Conservation (phyloP, 2,797 vertebrate species). For the Liasis olivaceus region DNA sequence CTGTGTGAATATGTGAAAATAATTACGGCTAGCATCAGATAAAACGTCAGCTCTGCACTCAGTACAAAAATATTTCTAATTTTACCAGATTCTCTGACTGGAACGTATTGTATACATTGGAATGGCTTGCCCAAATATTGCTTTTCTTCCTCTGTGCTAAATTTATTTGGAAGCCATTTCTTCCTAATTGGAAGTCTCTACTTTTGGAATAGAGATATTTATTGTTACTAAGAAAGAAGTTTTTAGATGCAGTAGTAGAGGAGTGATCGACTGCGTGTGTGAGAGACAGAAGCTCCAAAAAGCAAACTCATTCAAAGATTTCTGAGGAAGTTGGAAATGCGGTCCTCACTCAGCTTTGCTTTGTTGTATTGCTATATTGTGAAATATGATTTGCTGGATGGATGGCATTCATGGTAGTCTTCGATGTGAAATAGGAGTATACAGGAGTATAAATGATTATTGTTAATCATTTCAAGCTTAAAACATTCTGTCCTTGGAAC, state of each 20-base stretch:
- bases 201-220: background rate
- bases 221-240: background rate
- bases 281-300: background rate
- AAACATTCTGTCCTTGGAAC: background rate
- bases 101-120: background rate
- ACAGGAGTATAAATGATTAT: background rate
- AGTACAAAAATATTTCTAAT: background rate
- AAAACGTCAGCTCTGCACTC: background rate
- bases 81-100: background rate
- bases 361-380: background rate
- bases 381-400: background rate
- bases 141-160: background rate
- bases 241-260: background rate
- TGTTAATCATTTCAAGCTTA: background rate
- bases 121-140: background rate
- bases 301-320: background rate
- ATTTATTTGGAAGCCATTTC: background rate
- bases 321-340: background rate
- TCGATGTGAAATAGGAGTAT: background rate
- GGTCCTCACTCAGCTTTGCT: background rate
- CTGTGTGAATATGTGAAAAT: background rate
- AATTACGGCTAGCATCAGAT: background rate
- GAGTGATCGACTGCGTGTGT: too few species aligned
- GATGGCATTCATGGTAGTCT: background rate
- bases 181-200: background rate